Percentiles rank a stretch among this genome's conserved stretches.
Evolutionary conservation across 2,113 vertebrate species (phyloP).

Genomic region (Platichthys flesus): DNA sequence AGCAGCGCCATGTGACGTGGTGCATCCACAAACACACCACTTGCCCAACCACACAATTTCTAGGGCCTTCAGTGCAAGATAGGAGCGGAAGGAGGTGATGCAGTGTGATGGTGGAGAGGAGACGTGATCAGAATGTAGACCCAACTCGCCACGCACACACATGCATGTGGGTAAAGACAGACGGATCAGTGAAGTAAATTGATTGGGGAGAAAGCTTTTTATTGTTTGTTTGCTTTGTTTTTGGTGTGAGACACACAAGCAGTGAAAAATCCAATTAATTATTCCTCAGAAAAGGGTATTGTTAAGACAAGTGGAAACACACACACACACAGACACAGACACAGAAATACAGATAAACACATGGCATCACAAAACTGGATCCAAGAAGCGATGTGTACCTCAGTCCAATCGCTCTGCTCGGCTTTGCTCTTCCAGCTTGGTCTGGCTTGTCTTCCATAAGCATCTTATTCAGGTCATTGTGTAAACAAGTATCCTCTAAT

Average conservation of each 20-base stretch:
- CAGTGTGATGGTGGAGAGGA: slow-evolving; percentile 46
- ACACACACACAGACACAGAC: neutral
- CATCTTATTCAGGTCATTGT: slow-evolving; percentile 79
- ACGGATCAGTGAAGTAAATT: slow-evolving; percentile 53
- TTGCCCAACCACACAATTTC: slow-evolving; percentile 24
- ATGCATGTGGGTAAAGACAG: slow-evolving; percentile 23
- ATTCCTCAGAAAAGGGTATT: slow-evolving; percentile 32
- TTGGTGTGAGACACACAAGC: slow-evolving; percentile 18
- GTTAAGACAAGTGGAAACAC: slow-evolving; percentile 13
- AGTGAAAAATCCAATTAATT: slow-evolving; percentile 48
- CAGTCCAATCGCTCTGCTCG: slow-evolving; percentile 28
- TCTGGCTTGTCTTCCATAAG: slow-evolving; percentile 56
- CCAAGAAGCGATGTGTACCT: slow-evolving; percentile 1
- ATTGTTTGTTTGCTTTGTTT: slow-evolving; percentile 50
- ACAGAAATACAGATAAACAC: neutral
- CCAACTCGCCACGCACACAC: neutral
- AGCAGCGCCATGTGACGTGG: slow-evolving; percentile 23
- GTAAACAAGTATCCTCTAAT: slow-evolving; percentile 64
- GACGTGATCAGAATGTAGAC: slow-evolving; percentile 70
- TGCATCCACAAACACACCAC: slow-evolving; percentile 61
- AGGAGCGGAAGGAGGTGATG: slow-evolving; percentile 51
- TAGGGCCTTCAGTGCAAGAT: slow-evolving; percentile 47
- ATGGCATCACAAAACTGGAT: neutral
- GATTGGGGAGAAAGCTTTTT: slow-evolving; percentile 34
- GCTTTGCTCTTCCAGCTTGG: slow-evolving; percentile 20